phyloP scores from a whole-genome alignment of 1,140 invertebrate species.

The Sitobion miscanthi region DNA sequence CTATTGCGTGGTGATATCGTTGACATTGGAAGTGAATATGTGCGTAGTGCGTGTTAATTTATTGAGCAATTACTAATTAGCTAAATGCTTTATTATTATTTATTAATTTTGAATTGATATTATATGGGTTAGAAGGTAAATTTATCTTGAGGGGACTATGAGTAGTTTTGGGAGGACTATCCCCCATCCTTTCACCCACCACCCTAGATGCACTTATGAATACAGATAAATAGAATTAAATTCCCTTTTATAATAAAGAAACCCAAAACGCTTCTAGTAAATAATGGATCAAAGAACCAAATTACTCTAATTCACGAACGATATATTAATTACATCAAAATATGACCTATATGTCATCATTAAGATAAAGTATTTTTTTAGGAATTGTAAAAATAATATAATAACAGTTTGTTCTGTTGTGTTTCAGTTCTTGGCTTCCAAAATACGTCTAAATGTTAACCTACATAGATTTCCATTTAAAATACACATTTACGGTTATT shows the following conservation, averaged over 20 bases:
- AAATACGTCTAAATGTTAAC: slow-evolving; percentile 7
- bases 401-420: neutral
- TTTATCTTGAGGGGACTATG: too few species aligned
- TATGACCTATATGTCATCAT: too few species aligned
- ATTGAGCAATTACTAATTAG: too few species aligned
- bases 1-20: too few species aligned
- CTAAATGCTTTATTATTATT: too few species aligned
- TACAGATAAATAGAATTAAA: neutral
- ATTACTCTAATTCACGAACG: neutral
- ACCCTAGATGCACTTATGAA: too few species aligned
- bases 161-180: too few species aligned
- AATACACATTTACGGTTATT: neutral
- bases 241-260: neutral
- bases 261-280: neutral
- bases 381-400: neutral
- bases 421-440: neutral
- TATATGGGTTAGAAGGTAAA: too few species aligned
- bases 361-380: neutral
- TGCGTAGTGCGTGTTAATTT: too few species aligned
- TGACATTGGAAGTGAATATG: too few species aligned
- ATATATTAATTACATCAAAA: neutral
- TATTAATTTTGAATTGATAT: too few species aligned
- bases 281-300: neutral
- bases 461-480: neutral
- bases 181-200: too few species aligned